A percentile compares a stretch with the other conserved stretches of the same genome.
These are phyloP conservation scores for Phasianus colchicus DNA, from an alignment of 2,113 vertebrate genomes.

Conservation along the genomic window DNA sequence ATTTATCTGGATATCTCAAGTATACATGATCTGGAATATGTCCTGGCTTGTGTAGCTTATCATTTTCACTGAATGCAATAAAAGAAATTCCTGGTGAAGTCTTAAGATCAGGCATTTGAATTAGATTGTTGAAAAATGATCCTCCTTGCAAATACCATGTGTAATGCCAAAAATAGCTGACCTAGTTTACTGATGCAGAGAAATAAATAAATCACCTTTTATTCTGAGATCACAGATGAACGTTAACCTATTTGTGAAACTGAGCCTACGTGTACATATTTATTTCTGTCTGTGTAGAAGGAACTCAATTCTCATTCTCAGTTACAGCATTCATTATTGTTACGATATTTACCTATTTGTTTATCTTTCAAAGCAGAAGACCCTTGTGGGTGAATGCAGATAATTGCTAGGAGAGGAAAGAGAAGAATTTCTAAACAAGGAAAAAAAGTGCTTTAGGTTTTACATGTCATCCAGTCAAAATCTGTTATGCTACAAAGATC, in stretches of 20 bases:
- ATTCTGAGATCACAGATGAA: neutral
- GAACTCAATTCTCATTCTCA: neutral
- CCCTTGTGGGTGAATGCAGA: neutral
- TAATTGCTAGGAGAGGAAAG: slow-evolving; percentile 1
- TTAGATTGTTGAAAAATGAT: neutral
- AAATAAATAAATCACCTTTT: neutral
- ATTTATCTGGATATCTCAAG: neutral
- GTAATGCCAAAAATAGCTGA: neutral
- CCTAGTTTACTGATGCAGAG: neutral
- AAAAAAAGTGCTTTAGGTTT: neutral
- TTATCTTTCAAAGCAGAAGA: neutral
- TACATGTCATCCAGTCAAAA: neutral
- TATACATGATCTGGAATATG: neutral
- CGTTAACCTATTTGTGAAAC: neutral
- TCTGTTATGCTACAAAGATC: neutral
- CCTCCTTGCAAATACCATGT: neutral
- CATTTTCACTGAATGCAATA: neutral
- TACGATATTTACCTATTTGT: neutral
- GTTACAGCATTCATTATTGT: neutral
- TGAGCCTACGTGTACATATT: neutral
- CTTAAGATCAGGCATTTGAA: neutral
- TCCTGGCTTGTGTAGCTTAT: neutral
- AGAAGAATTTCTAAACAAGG: slow-evolving; percentile 26
- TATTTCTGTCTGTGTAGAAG: neutral
- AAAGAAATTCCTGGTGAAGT: neutral